phyloP scores from a whole-genome alignment of 2,888 invertebrate genomes.

The Zelleria hepariella region DNA sequence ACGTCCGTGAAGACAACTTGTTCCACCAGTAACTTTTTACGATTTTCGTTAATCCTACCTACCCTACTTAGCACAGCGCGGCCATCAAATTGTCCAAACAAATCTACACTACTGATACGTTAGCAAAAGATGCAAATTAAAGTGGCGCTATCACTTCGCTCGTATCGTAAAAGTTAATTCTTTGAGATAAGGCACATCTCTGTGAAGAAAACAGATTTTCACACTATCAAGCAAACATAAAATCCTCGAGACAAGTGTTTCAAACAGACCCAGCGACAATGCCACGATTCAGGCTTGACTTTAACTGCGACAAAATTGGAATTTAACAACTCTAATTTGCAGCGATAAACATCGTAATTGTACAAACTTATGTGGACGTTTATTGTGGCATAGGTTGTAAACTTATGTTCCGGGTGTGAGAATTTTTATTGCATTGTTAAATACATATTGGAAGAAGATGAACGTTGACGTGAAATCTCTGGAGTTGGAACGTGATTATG shows the following conservation, averaged over 20 bases:
- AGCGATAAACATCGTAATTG: constrained; percentile 6
- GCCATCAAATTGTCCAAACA: neutral
- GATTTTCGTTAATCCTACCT: neutral
- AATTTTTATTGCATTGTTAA: neutral
- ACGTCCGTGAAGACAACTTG: neutral
- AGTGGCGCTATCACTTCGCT: neutral
- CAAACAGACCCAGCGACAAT: neutral
- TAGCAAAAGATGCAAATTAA: neutral
- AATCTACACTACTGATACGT: neutral
- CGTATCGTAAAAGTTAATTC: neutral
- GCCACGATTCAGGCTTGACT: neutral
- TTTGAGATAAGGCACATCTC: neutral
- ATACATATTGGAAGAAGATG: constrained; percentile 7
- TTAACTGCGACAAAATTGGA: neutral
- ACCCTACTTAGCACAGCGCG: neutral
- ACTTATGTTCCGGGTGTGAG: neutral
- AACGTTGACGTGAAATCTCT: constrained; percentile 8
- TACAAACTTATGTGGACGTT: neutral
- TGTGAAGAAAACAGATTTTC: neutral
- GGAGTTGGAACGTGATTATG: constrained; percentile 28
- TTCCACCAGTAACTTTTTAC: neutral
- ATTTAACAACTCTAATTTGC: neutral
- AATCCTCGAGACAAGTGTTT: neutral
- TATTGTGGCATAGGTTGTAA: constrained; percentile 4
- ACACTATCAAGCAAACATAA: neutral